Evolutionary conservation across 2,888 invertebrate genomes (phyloP), one percentile per base, ranked within the genome.

Genomic region (Napeogenes inachia): DNA sequence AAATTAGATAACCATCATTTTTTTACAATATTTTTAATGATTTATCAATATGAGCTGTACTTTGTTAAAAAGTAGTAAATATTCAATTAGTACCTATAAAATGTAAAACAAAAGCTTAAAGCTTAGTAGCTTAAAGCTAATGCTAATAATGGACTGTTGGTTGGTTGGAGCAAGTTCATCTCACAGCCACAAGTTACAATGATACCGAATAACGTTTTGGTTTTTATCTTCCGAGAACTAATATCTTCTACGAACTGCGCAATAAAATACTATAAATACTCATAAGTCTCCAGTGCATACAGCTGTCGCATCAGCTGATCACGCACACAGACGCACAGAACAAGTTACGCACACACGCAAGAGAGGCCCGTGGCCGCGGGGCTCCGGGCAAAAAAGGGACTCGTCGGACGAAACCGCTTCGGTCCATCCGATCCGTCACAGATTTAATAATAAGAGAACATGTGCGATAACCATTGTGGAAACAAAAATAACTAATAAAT

Each of bases 251-350:
- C 60, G 55, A 59, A 63, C 50, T 64, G 63, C 50, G 66, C 64
- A 60, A 59, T 66, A 61, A 64, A 69, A 68, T 65, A 66, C 65
- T 64, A 68, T 68, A 57, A 68, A 65, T 67, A 61, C 64, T 57
- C 67, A 69, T 69, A 71, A 82, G 80, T 81, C 75, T 78, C 75
- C 72, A 78, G 64, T 66, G 65, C 63, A 68, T 71, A 80, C 85
- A 85, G 83, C 84, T 86, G 85, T 81, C 69, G 65, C 68, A 73
- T 86, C 85, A 86, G 85, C 85, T 86, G 85, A 86, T 85, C 77
- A 74, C 81, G 64, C 84, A 75, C 82, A 83, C 72, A 61, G 3
- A 33, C 58, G 50, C 5, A 45, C 3, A 2, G 35, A 54, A 57
- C 57, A 54, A 53, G 57, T 54, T 53, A 64, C 61, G 56, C 66